A percentile compares a stretch with the other conserved stretches of the same genome.
Evolutionary conservation across 2,888 invertebrate species (phyloP).

Genomic region (Himalopsyche kuldschensis): DNA sequence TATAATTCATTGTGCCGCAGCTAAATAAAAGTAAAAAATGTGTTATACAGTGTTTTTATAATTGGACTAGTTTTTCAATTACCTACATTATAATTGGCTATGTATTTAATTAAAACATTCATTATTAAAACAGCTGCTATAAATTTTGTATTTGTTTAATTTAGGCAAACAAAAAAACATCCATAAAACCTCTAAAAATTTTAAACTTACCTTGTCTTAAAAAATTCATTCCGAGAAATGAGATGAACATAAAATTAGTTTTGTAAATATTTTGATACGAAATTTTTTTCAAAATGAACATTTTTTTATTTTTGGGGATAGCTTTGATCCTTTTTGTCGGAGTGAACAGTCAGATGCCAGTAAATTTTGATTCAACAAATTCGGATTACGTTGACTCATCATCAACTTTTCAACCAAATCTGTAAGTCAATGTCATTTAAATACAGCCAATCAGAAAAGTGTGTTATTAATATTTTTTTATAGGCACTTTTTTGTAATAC

Average conservation of each 20-base stretch:
- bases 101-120: not conserved
- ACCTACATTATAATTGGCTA: too few species aligned
- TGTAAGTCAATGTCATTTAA: not conserved
- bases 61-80: too few species aligned
- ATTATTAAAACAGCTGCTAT: not conserved
- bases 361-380: not conserved
- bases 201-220: not conserved
- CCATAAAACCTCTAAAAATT: not conserved
- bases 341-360: not conserved
- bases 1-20: too few species aligned
- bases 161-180: not conserved
- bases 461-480: too few species aligned
- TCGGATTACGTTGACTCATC: constrained; percentile 3
- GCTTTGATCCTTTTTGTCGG: not conserved
- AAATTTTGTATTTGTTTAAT: not conserved
- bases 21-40: too few species aligned
- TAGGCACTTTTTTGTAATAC: too few species aligned
- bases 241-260: not conserved
- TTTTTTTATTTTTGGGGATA: not conserved
- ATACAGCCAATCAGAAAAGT: not conserved
- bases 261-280: not conserved
- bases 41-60: too few species aligned
- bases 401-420: not conserved
- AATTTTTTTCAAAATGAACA: not conserved
- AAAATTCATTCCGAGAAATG: not conserved